phyloP scores from a whole-genome alignment of 1,140 invertebrate species.

The Lepidostoma basale region DNA sequence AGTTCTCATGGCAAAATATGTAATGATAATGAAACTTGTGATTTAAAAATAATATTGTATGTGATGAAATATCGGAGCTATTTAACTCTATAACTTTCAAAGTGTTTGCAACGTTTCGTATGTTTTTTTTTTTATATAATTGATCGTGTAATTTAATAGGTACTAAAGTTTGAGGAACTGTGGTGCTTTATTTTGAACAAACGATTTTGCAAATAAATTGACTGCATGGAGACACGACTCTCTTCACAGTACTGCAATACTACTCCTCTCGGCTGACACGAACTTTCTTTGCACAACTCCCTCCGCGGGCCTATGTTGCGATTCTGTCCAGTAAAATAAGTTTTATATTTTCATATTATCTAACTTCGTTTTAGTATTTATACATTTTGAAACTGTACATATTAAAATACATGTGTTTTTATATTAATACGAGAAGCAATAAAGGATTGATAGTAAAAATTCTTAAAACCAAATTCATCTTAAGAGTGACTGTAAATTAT shows the following conservation, averaged over 20 bases:
- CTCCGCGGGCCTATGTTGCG: background rate
- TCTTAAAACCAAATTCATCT: slow-evolving; percentile 18
- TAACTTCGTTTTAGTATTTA: slow-evolving; percentile 2
- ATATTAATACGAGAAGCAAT: slow-evolving; percentile 34
- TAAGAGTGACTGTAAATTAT: slow-evolving; percentile 16
- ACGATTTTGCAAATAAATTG: too few species aligned
- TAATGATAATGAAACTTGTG: slow-evolving; percentile 11
- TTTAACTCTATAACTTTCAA: slow-evolving; percentile 9
- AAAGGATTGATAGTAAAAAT: slow-evolving; percentile 7
- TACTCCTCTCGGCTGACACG: slow-evolving; percentile 4
- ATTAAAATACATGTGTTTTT: slow-evolving; percentile 29
- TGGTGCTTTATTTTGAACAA: too few species aligned
- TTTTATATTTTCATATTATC: slow-evolving; percentile 25
- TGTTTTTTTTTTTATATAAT: too few species aligned
- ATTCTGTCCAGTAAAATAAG: slow-evolving; percentile 33
- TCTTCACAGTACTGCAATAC: too few species aligned
- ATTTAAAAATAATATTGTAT: slow-evolving; percentile 3
- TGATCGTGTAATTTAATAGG: too few species aligned
- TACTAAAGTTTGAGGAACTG: too few species aligned
- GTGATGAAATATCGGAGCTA: slow-evolving; percentile 11
- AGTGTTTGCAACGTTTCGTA: background rate
- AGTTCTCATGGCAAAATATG: too few species aligned
- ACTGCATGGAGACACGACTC: too few species aligned
- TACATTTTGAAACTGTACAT: too few species aligned
- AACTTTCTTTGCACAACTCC: slow-evolving; percentile 27